Percentiles rank a stretch among this genome's conserved stretches.
Conservation (phyloP, 2,797 vertebrate genomes). For the Acipenser transmontanus region DNA sequence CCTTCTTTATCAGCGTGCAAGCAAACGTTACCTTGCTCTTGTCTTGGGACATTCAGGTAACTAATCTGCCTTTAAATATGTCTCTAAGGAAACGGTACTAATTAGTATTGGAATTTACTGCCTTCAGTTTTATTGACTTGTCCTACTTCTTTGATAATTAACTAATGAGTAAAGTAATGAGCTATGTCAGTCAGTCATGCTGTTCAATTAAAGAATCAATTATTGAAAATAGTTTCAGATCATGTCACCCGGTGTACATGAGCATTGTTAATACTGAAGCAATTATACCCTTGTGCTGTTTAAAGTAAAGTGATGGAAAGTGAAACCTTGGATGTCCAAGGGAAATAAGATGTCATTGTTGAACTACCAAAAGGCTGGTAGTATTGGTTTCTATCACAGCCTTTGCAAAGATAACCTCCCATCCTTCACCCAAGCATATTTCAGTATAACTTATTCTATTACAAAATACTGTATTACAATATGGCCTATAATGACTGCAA, state of each 20-base stretch:
- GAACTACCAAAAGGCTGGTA: no score
- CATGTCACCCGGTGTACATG: constrained; percentile 47
- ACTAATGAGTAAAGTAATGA: constrained; percentile 99
- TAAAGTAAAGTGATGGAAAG: constrained; percentile 5
- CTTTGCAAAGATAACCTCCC: no score
- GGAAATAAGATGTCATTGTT: constrained; percentile 18
- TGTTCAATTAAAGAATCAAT: constrained; percentile 99
- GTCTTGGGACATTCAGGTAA: constrained; percentile 90
- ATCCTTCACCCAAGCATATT: no score
- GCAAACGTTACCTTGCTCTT: constrained; percentile 56
- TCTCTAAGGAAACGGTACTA: constrained; percentile 97
- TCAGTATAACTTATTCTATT: no score
- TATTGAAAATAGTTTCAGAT: constrained; percentile 98
- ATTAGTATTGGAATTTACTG: constrained; percentile 99
- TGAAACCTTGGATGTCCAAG: constrained; percentile 22
- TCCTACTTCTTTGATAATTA: constrained; percentile 99
- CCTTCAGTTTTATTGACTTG: constrained; percentile 99
- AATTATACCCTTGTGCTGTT: constrained; percentile 31
- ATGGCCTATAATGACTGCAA: no score
- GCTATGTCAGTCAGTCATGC: constrained; percentile 98
- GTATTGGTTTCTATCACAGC: no score
- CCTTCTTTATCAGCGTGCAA: constrained; percentile 12
- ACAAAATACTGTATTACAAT: no score
- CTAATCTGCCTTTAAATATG: constrained; percentile 99
- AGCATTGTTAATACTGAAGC: constrained; percentile 30